Conservation (phyloP, 2,797 vertebrate species). For the Danio kyathit region DNA sequence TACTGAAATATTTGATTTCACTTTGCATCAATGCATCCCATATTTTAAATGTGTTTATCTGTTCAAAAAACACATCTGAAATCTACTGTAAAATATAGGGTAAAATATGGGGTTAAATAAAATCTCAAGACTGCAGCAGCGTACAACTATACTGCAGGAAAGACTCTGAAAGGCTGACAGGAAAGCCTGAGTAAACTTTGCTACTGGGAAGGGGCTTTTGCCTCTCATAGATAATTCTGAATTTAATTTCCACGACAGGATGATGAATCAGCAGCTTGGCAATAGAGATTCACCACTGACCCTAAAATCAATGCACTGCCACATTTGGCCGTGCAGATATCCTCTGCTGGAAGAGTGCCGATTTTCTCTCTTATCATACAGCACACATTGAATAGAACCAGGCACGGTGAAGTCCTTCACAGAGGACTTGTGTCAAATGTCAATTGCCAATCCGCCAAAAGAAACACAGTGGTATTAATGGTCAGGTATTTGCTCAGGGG, state of each 20-base stretch:
- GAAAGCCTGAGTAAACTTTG: slow-evolving; percentile 79
- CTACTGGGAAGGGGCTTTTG: slow-evolving; percentile 63
- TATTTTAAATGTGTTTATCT: no score
- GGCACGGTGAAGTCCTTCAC: slow-evolving; percentile 9
- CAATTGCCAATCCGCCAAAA: not conserved
- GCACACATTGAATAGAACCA: slow-evolving; percentile 42
- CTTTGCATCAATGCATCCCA: no score
- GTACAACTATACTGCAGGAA: slow-evolving; percentile 53
- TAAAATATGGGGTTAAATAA: slow-evolving; percentile 18
- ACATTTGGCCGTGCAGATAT: slow-evolving; percentile 46
- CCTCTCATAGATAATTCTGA: slow-evolving; percentile 69
- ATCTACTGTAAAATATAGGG: not conserved
- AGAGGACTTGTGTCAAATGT: slow-evolving; percentile 20
- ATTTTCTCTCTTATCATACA: slow-evolving; percentile 54
- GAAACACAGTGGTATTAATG: not conserved
- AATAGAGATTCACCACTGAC: slow-evolving; percentile 24
- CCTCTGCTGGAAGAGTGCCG: slow-evolving; percentile 57
- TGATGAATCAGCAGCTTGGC: slow-evolving; percentile 72
- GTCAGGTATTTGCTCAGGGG: slow-evolving; percentile 21
- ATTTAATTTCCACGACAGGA: slow-evolving; percentile 77
- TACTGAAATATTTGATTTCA: no score
- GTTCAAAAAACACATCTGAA: not conserved
- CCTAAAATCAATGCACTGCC: slow-evolving; percentile 2
- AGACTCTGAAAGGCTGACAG: slow-evolving; percentile 66
- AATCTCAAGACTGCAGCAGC: slow-evolving; percentile 48